A percentile compares a stretch with the other conserved stretches of the same genome.
Conservation (phyloP, 2,113 vertebrate species). For the Chiloscyllium plagiosum region DNA sequence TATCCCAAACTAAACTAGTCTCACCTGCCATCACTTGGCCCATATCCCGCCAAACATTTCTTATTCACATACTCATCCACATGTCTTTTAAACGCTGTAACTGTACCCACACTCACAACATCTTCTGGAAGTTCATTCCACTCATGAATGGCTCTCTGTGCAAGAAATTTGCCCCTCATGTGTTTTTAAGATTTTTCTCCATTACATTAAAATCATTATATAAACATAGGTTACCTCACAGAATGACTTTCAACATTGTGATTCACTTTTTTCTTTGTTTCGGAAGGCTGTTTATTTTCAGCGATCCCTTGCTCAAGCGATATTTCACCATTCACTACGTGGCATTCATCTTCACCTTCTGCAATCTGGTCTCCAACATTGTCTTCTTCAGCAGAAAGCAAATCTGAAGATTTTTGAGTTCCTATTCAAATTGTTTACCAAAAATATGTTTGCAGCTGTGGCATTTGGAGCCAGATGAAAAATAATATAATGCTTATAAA, state of each 20-base stretch:
- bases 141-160: too few relatives aligned
- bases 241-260: not conserved
- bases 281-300: not conserved
- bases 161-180: too few relatives aligned
- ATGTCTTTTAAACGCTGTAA: too few relatives aligned
- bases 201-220: not conserved
- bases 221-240: not conserved
- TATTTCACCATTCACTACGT: not conserved
- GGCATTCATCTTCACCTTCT: not conserved
- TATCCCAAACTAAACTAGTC: too few relatives aligned
- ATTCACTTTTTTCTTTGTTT: not conserved
- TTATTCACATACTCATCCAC: too few relatives aligned
- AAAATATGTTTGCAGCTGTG: too few relatives aligned
- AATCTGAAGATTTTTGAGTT: not conserved
- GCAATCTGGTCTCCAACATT: too few relatives aligned
- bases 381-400: not conserved
- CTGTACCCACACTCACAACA: too few relatives aligned
- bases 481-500: not conserved
- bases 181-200: too few relatives aligned
- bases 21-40: too few relatives aligned
- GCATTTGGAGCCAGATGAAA: not conserved
- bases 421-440: not conserved
- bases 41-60: too few relatives aligned
- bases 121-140: too few relatives aligned
- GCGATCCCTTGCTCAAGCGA: not conserved